A percentile compares a stretch with the other conserved stretches of the same genome.
Evolutionary conservation across 2,797 vertebrate species (phyloP).

Genomic region (Sebastes goodei): DNA sequence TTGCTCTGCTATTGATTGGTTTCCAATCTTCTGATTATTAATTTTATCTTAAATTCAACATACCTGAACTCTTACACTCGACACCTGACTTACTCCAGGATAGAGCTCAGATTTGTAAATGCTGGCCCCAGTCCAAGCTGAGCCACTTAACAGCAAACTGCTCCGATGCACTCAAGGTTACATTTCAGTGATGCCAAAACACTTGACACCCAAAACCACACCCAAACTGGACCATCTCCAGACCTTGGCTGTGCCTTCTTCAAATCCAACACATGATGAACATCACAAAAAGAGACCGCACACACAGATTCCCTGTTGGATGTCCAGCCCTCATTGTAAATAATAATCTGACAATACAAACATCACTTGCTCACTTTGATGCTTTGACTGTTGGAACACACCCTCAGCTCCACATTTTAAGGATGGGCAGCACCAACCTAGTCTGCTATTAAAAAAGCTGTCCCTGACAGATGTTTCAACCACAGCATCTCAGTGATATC

Average conservation of each 20-base stretch:
- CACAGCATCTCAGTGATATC: background rate
- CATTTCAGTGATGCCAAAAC: slow-evolving; percentile 14
- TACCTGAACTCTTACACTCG: background rate
- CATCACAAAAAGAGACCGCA: background rate
- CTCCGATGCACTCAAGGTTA: background rate
- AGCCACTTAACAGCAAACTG: background rate
- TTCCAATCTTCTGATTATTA: background rate
- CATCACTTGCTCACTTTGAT: background rate
- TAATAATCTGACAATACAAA: background rate
- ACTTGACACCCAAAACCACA: slow-evolving; percentile 17
- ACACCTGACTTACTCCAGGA: background rate
- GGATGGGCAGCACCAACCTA: background rate
- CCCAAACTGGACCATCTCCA: too few relatives aligned
- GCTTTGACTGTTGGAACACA: background rate
- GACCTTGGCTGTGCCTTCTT: background rate
- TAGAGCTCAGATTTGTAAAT: background rate
- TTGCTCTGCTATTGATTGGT: background rate
- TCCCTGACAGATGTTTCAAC: background rate
- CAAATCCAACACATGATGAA: background rate
- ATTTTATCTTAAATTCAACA: background rate
- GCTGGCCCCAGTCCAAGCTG: background rate
- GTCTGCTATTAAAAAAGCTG: background rate
- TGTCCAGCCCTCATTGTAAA: background rate
- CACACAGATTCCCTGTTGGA: background rate
- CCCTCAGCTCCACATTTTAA: background rate